phyloP scores from a whole-genome alignment of 2,797 vertebrate genomes.

The Lacerta bilineata region DNA sequence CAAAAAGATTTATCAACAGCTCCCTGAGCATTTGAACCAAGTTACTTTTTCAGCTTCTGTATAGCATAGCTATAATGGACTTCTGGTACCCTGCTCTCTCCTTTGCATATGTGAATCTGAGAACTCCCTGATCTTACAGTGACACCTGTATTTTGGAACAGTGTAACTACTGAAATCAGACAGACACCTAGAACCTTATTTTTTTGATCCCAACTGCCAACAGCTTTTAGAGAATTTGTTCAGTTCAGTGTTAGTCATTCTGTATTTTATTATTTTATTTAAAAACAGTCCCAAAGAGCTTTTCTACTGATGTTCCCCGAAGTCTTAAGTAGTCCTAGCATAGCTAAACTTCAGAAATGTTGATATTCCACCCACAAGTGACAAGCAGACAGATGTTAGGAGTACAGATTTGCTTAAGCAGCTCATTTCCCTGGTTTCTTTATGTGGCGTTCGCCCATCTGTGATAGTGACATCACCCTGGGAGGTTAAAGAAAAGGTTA shows the following conservation, averaged over 20 bases:
- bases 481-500: no score
- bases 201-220: no score
- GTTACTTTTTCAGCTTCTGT: neutral
- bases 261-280: no score
- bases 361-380: neutral
- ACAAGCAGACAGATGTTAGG: neutral
- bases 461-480: no score
- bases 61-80: neutral
- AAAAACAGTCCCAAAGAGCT: neutral
- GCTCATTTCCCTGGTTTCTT: neutral
- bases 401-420: neutral
- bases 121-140: neutral
- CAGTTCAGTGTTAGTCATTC: no score
- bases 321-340: neutral
- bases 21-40: accelerated
- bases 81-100: neutral
- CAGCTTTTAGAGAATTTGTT: neutral
- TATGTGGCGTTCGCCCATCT: no score
- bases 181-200: no score
- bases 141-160: no score
- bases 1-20: neutral
- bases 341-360: neutral
- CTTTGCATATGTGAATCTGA: neutral
- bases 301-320: neutral
- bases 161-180: no score